These are phyloP conservation scores for Mystacornis crossleyi DNA, from an alignment of 2,113 vertebrate genomes.

Conservation along the genomic window DNA sequence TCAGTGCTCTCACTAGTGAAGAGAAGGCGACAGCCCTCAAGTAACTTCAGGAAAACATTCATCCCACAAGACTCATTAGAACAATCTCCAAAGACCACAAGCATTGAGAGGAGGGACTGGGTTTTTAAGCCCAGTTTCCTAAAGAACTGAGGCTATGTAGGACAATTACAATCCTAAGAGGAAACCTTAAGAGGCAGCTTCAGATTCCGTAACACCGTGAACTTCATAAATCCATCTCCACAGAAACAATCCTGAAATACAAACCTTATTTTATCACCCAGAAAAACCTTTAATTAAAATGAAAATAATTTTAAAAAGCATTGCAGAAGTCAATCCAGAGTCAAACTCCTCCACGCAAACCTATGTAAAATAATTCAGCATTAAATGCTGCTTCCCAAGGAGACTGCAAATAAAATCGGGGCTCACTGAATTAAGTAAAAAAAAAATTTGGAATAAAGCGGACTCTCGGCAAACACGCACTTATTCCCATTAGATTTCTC, in stretches of 20 bases:
- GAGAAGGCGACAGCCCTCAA: neutral
- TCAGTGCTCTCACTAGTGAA: neutral
- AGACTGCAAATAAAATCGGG: neutral
- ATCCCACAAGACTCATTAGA: neutral
- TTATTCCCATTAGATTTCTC: neutral
- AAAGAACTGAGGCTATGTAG: neutral
- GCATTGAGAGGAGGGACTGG: neutral
- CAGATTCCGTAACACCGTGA: rapidly evolving
- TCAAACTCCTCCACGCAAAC: neutral
- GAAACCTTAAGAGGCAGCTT: neutral
- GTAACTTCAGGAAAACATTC: neutral
- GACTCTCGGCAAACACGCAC: neutral
- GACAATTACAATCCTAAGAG: neutral
- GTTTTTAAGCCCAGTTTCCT: neutral
- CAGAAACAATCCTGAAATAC: neutral
- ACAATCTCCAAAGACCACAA: neutral
- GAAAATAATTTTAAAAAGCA: neutral
- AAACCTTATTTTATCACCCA: neutral
- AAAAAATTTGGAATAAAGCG: neutral
- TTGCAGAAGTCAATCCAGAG: neutral
- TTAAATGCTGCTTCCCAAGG: neutral
- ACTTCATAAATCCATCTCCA: neutral
- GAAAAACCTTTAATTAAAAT: neutral
- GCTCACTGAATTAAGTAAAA: neutral
- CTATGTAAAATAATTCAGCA: neutral